A percentile compares a stretch with the other conserved stretches of the same genome.
Conservation (phyloP, 2,113 vertebrate genomes). For the Siniperca chuatsi region DNA sequence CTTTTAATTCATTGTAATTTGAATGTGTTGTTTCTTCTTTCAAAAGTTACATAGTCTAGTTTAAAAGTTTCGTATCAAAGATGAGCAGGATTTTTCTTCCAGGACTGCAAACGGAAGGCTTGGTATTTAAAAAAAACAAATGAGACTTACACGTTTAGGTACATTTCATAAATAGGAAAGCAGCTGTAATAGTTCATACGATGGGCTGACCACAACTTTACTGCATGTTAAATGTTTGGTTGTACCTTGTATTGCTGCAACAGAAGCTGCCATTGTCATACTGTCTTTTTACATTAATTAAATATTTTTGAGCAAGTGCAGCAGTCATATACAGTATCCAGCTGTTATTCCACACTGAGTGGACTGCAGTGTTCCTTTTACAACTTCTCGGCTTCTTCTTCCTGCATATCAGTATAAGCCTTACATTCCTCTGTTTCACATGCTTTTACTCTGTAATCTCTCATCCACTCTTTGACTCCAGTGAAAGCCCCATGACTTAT, state of each 20-base stretch:
- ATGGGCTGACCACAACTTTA: not conserved
- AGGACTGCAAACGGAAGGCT: not conserved
- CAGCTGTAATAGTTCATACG: constrained; percentile 1
- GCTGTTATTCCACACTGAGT: not conserved
- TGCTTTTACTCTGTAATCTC: constrained; percentile 71
- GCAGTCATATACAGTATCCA: not conserved
- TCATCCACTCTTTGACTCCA: constrained; percentile 68
- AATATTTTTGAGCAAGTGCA: constrained; percentile 32
- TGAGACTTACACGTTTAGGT: not conserved
- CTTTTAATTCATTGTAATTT: not conserved
- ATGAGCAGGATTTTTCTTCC: not conserved
- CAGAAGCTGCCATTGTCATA: not conserved
- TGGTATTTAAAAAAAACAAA: not conserved
- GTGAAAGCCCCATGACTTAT: constrained; percentile 82
- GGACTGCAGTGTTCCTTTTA: not conserved
- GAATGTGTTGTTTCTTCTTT: not conserved
- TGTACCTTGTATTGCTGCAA: not conserved
- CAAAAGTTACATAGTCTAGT: too few species aligned
- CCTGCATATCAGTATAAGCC: constrained; percentile 36
- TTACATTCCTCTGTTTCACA: constrained; percentile 74
- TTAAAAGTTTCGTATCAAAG: not conserved
- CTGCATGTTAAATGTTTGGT: constrained; percentile 1
- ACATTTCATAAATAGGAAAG: constrained; percentile 23
- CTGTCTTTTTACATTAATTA: constrained; percentile 34
- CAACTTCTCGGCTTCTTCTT: not conserved